phyloP scores from a whole-genome alignment of 1,140 invertebrate genomes.

The Tetramorium simillimum region DNA sequence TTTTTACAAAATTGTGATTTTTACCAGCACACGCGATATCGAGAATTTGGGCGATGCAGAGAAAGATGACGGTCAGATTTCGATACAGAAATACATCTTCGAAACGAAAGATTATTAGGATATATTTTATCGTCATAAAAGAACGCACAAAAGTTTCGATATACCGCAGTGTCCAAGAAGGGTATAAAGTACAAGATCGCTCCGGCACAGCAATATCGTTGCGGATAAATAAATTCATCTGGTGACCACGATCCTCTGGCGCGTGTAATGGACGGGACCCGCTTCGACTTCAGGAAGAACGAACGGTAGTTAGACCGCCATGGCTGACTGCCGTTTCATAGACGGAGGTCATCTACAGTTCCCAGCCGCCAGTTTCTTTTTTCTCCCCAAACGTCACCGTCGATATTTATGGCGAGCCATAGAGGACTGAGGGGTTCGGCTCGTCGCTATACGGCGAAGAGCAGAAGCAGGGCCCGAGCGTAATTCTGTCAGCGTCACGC shows the following conservation, averaged over 20 bases:
- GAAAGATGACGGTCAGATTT: neutral
- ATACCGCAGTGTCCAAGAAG: neutral
- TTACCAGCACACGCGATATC: neutral
- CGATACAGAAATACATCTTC: neutral
- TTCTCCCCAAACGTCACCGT: conserved; percentile 78
- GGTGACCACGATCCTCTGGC: neutral
- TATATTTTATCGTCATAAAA: conserved; percentile 8
- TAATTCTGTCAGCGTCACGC: conserved; percentile 80
- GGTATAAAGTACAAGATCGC: neutral
- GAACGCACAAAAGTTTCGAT: neutral
- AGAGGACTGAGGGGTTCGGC: conserved; percentile 77
- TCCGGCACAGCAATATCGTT: conserved; percentile 1
- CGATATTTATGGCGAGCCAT: conserved; percentile 84
- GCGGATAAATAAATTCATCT: conserved; percentile 52
- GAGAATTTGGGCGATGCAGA: neutral
- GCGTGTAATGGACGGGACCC: conserved; percentile 34
- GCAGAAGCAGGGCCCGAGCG: conserved; percentile 66
- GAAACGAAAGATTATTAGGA: neutral
- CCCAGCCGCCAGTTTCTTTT: conserved; percentile 72
- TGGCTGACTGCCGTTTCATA: conserved; percentile 66
- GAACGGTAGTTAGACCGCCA: conserved; percentile 60
- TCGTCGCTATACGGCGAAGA: conserved; percentile 71
- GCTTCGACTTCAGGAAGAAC: conserved; percentile 24
- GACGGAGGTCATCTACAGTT: conserved; percentile 73
- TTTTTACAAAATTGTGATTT: neutral